Conservation (phyloP, 1,140 invertebrate genomes). For the Neuroterus valhalla region DNA sequence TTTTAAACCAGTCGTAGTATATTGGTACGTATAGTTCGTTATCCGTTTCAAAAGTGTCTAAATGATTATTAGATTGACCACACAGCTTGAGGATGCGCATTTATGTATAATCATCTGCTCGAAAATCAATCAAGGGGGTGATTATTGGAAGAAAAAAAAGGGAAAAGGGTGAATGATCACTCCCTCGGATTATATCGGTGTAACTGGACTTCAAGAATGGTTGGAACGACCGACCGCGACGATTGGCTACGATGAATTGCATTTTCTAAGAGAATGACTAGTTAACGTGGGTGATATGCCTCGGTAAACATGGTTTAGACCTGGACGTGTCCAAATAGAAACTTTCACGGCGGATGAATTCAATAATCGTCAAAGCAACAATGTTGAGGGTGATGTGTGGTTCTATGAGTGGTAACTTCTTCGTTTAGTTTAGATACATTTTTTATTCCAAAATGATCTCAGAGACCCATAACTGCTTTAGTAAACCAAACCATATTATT, state of each 20-base stretch:
- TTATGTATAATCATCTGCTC: background rate
- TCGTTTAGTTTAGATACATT: too few relatives aligned
- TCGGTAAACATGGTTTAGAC: background rate
- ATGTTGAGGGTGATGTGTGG: too few relatives aligned
- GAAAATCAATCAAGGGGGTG: background rate
- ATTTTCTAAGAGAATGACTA: slow-evolving; percentile 9
- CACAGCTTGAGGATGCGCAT: background rate
- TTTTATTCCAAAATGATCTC: too few relatives aligned
- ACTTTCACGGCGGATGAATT: background rate
- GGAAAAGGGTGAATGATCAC: slow-evolving; percentile 9
- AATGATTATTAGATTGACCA: background rate
- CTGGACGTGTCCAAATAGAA: background rate
- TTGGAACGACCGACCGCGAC: background rate
- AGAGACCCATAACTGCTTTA: too few relatives aligned
- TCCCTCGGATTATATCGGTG: slow-evolving; percentile 30
- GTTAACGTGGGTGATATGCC: background rate
- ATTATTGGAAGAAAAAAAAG: slow-evolving; percentile 2
- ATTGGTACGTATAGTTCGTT: background rate
- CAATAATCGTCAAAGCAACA: background rate
- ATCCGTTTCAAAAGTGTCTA: too few relatives aligned
- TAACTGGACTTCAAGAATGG: slow-evolving; percentile 13
- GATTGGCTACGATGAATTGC: slow-evolving; percentile 35
- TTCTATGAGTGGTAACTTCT: too few relatives aligned
- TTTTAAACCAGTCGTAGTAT: too few relatives aligned
- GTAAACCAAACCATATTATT: too few relatives aligned